Conservation (phyloP, 2,888 invertebrate genomes). For the Brachyptera risi region DNA sequence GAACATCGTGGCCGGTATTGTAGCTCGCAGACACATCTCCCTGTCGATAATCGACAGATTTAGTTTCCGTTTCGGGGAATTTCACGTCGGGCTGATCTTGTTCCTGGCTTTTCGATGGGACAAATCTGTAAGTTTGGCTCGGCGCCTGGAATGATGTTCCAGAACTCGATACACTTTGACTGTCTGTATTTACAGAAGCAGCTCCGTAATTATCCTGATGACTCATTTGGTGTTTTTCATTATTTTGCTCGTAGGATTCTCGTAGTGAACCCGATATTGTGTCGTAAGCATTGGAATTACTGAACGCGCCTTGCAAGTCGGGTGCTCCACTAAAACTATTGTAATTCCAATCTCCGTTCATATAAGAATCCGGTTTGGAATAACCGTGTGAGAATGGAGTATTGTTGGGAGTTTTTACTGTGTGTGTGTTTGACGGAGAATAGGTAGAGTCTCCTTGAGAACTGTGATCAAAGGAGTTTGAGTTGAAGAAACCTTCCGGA, state of each 20-base stretch:
- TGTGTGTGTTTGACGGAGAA: too few relatives aligned
- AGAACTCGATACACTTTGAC: not conserved
- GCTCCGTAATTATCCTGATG: too few relatives aligned
- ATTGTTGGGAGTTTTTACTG: too few relatives aligned
- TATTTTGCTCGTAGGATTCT: not conserved
- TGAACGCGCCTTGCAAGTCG: not conserved
- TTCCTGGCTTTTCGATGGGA: constrained; percentile 13
- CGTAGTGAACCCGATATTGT: constrained; percentile 2
- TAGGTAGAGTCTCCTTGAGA: too few relatives aligned
- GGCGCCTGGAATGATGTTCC: constrained; percentile 21
- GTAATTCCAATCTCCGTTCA: too few relatives aligned
- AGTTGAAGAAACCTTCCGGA: too few relatives aligned
- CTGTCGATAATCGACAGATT: not conserved
- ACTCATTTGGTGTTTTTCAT: too few relatives aligned
- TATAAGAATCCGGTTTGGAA: too few relatives aligned
- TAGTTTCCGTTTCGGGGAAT: not conserved
- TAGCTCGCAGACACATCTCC: not conserved
- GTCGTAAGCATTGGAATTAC: not conserved
- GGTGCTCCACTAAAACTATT: too few relatives aligned
- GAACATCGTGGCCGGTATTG: constrained; percentile 11
- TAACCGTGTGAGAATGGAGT: too few relatives aligned
- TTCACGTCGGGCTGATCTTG: not conserved
- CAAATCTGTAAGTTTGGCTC: constrained; percentile 19
- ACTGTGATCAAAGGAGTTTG: too few relatives aligned
- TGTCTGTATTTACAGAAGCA: not conserved